Evolutionary conservation across 1,140 invertebrate genomes (phyloP).

Genomic region (Danaus plexippus): DNA sequence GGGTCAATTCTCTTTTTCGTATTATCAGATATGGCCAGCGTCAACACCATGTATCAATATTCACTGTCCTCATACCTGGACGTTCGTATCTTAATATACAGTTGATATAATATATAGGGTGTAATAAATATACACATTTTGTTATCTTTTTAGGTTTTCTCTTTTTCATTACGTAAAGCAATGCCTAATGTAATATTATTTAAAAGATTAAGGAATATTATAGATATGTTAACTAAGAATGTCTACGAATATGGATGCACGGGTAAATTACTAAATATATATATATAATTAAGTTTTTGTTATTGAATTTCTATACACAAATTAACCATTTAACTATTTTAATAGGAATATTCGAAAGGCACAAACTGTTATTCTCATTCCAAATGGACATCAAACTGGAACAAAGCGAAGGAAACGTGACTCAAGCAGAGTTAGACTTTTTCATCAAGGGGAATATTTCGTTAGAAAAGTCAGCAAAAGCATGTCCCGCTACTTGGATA

Average conservation of each 20-base stretch:
- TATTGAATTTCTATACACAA: not conserved
- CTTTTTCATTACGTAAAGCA: slow-evolving; percentile 83
- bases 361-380: slow-evolving; percentile 92
- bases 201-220: slow-evolving; percentile 85
- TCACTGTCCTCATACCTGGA: slow-evolving; percentile 85
- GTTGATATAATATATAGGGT: not conserved
- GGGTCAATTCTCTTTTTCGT: slow-evolving; percentile 93
- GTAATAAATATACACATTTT: slow-evolving; percentile 3
- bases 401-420: slow-evolving; percentile 75
- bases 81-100: slow-evolving; percentile 30
- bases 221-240: slow-evolving; percentile 86
- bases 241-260: slow-evolving; percentile 93
- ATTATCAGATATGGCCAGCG: slow-evolving; percentile 85
- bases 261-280: slow-evolving; percentile 58
- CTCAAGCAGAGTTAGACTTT: slow-evolving; percentile 86
- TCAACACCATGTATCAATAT: slow-evolving; percentile 94
- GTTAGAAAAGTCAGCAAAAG: slow-evolving; percentile 79
- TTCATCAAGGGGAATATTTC: slow-evolving; percentile 89
- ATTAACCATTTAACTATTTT: not conserved
- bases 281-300: not conserved
- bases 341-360: slow-evolving; percentile 88
- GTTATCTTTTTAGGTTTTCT: slow-evolving; percentile 75
- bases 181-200: slow-evolving; percentile 80
- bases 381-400: slow-evolving; percentile 90
- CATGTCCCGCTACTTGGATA: slow-evolving; percentile 82